Evolutionary conservation across 2,888 invertebrate species (phyloP).

Genomic region (Adelognathus sp.): DNA sequence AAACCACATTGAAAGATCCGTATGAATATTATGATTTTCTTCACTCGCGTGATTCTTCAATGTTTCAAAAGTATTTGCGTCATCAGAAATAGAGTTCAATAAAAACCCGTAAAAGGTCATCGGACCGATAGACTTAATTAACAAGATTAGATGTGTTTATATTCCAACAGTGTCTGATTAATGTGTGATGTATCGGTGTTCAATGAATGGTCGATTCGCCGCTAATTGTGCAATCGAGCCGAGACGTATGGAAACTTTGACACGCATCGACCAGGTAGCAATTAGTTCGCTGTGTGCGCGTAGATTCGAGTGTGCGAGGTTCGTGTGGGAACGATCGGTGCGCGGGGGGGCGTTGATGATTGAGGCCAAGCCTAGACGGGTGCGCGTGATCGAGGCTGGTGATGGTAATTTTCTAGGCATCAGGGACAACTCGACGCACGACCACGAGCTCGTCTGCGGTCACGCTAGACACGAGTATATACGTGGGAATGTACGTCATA

Average conservation of each 20-base stretch:
- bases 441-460: slow-evolving; percentile 47
- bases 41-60: background rate
- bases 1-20: background rate
- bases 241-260: background rate
- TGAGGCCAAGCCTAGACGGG: slow-evolving; percentile 61
- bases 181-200: background rate
- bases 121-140: background rate
- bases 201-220: background rate
- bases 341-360: slow-evolving; percentile 59
- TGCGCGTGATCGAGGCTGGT: slow-evolving; percentile 51
- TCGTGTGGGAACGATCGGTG: no score
- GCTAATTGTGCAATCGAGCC: no score
- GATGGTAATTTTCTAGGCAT: slow-evolving; percentile 53
- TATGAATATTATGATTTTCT: background rate
- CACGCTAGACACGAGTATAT: slow-evolving; percentile 34
- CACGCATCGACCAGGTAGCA: slow-evolving; percentile 45
- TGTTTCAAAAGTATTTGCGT: background rate
- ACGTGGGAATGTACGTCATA: slow-evolving; percentile 49
- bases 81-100: background rate
- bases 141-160: background rate
- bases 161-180: no score
- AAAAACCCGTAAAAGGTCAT: background rate
- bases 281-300: slow-evolving; percentile 63
- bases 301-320: background rate
- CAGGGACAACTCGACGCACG: slow-evolving; percentile 51